Base-by-base conservation (phyloP, 2,797 vertebrate species). In the Gila robusta region DNA sequence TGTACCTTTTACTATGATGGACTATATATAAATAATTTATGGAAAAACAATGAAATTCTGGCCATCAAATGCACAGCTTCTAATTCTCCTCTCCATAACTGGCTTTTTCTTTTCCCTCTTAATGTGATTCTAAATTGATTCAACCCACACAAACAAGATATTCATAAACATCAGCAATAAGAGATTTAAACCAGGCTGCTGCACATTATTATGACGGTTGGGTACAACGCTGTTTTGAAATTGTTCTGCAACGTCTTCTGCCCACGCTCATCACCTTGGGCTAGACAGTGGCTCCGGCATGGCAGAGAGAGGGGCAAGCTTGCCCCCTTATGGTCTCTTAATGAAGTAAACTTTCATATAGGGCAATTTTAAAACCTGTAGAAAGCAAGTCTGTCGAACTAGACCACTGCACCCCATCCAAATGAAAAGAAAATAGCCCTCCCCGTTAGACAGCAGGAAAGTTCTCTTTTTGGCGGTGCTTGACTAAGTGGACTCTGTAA, bases 261-360 rank as follows among this genome's bases (percentile, higher is more conserved):
- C 84, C 84, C 70, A 81, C 80, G 74, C 79, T 77, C 81, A 72
- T 83, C 85, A 88, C 79, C 82, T 81, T 37, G 47, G 49, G 82
- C 76, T 82, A 89, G 94, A 93, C 94, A 52, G 73, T 32, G 32
- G 82, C 74, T 82, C 19, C 32, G 44, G 35, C 83, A 37, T 93
- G 94, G 95, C 37, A 83, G 72, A 44, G 49, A 89, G 90, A 89
- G 90, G 95, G 93, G 91, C 90, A 96, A 96, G 93, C 95, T 94
- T 95, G 96, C 96, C 96, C 96, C 94, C 96, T 97, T 96, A 95
- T 94, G 96, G 95, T 92, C 86, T 79, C 90, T 90, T 54, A 87
- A 91, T 90, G 81, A 91, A 91, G 62, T 88, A 81, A 54, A 84
- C 16, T 39, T 83, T 86, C 7, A 35, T 32, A 49, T 16, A 67